phyloP scores from a whole-genome alignment of 23 tunicate species.

The Ciona savignyi region DNA sequence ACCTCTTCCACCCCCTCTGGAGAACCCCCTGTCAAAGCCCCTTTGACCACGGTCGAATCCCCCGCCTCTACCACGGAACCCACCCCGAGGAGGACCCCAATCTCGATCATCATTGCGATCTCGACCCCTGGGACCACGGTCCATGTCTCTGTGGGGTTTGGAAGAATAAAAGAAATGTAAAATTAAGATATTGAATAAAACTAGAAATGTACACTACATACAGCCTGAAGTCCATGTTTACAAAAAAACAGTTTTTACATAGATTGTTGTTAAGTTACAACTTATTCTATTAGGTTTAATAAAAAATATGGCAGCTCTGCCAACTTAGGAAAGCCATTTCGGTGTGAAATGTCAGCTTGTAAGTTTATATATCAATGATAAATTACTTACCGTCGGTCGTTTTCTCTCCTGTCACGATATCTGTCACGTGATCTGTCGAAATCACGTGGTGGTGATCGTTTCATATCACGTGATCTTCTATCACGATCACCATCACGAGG shows the following conservation, averaged over 20 bases:
- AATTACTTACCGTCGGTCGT: slow-evolving; percentile 9
- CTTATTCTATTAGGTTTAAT: too few species aligned
- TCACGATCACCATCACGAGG: slow-evolving; percentile 40
- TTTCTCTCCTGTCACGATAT: slow-evolving; percentile 36
- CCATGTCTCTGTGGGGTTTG: slow-evolving; percentile 27
- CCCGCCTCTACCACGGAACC: slow-evolving; percentile 32
- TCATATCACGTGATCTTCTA: slow-evolving; percentile 14
- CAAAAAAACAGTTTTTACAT: too few species aligned
- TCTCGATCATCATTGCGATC: slow-evolving; percentile 8
- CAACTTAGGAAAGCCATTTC: too few species aligned
- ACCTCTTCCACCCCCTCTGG: not conserved
- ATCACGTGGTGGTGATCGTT: slow-evolving; percentile 8
- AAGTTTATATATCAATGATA: not conserved
- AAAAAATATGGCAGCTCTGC: too few species aligned
- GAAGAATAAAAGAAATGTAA: too few species aligned
- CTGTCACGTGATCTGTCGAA: slow-evolving; percentile 27
- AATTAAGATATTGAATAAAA: too few species aligned
- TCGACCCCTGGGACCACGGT: slow-evolving; percentile 18
- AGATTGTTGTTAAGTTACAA: too few species aligned
- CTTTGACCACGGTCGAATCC: not conserved
- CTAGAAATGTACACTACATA: too few species aligned
- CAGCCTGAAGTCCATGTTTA: too few species aligned
- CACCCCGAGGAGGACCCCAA: slow-evolving; percentile 27
- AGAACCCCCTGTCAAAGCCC: not conserved
- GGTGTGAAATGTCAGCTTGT: too few species aligned